Percentiles rank a stretch among this genome's conserved stretches.
Conservation (phyloP, 2,797 vertebrate genomes). For the Periparus ater region DNA sequence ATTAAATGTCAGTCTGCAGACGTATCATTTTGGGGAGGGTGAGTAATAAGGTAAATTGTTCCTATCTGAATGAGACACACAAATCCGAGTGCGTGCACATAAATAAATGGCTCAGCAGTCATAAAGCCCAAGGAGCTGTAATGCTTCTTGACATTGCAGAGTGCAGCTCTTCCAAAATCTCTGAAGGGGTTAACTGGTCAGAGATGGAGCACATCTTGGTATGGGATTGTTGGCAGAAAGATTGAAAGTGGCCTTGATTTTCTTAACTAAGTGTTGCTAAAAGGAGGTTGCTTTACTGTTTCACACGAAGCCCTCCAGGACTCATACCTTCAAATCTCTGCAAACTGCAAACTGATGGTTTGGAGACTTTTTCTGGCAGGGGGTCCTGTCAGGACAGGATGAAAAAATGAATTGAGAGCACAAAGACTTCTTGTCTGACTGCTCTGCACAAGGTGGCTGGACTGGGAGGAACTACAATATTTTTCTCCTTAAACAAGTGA, state of each 20-base stretch:
- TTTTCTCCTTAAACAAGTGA: slow-evolving; percentile 34
- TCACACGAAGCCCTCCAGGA: background rate
- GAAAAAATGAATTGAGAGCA: slow-evolving; percentile 32
- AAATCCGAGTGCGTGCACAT: background rate
- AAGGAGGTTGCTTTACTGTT: background rate
- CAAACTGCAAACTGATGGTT: background rate
- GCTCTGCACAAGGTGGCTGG: background rate
- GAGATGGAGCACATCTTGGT: background rate
- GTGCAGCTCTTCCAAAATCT: background rate
- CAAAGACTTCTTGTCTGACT: slow-evolving; percentile 21
- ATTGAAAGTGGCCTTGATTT: background rate
- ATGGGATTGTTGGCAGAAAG: background rate
- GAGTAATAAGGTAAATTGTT: background rate
- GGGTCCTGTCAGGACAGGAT: background rate
- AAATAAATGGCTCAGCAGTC: background rate
- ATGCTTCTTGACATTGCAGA: background rate
- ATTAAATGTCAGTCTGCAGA: slow-evolving; percentile 24
- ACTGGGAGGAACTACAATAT: background rate
- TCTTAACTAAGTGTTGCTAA: background rate
- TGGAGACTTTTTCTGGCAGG: background rate
- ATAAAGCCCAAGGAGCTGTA: background rate
- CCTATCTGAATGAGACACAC: background rate
- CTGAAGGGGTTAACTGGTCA: background rate
- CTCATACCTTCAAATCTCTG: background rate
- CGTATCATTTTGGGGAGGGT: background rate